Evolutionary conservation across 2,113 vertebrate genomes (phyloP), one percentile per base, ranked within the genome.

Genomic region (Oryzias curvinotus): DNA sequence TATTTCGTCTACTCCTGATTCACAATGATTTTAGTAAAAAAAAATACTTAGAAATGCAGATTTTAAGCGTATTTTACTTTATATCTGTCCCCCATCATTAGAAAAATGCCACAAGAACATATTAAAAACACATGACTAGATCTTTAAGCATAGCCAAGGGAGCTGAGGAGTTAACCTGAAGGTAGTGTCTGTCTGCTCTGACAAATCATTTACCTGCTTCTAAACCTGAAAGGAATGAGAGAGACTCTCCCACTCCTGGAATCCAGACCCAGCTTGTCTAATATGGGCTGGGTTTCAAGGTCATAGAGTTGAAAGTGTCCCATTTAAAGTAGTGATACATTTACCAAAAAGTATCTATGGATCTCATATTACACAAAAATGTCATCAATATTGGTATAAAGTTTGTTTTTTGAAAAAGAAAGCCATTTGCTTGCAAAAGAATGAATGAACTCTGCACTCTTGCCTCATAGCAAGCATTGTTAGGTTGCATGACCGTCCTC

Each of bases 151-250:
- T 55, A 60, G 67, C 49, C n/a, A 1, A 6, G 15, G 0, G 15
- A 36, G 64, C 28, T 23, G 48, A 62, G 23, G 36, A n/a, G 53
- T 80, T 59, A 84, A 87, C 68, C 59, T 74, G 54, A 65, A 76
- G 61, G 4, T 59, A 65, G 62, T 67, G 57, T 82, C 61, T 63
- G 52, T 55, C 30, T 14, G 12, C 53, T 62, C 68, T 75, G 43
- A 82, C 73, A 83, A 93, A 92, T 93, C 70, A 91, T 93, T 93
- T 74, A 93, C 92, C 86, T 78, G 80, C 58, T 68, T 63, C 58
- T 46, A 66, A 60, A 65, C 73, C 71, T 76, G 57, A 68, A 73
- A 75, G 70, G 50, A 77, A 69, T 62, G 54, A 57, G 56, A 21
- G 64, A 47, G 77, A 85, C 82, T 75, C 77, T 75, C 83, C 81